These are phyloP conservation scores for Drosophila persimilis DNA, from an alignment of 1,140 invertebrate species.

Conservation along the genomic window DNA sequence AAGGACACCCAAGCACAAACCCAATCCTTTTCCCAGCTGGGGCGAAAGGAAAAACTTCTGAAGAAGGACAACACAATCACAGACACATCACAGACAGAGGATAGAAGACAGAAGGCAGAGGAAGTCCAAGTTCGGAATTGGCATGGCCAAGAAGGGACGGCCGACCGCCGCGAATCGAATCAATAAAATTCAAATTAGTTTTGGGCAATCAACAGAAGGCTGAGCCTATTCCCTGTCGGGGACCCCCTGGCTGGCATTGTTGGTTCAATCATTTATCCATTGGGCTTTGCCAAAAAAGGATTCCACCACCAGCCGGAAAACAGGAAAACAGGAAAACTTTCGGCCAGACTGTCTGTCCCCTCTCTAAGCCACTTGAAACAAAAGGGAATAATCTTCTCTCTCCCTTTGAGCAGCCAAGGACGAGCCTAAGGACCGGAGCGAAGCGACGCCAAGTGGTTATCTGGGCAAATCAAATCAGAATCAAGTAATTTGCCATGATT, in stretches of 20 bases:
- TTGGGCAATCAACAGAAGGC: slow-evolving; percentile 64
- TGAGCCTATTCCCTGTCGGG: slow-evolving; percentile 23
- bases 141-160: slow-evolving; percentile 25
- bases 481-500: slow-evolving; percentile 79
- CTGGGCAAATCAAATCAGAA: slow-evolving; percentile 79
- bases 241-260: slow-evolving; percentile 4
- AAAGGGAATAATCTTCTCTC: slow-evolving; percentile 37
- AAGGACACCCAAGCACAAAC: slow-evolving; percentile 40
- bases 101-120: too few relatives aligned
- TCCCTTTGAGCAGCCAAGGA: background rate
- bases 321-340: slow-evolving; percentile 17
- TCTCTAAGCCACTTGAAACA: slow-evolving; percentile 66
- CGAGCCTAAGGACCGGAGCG: background rate
- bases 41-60: slow-evolving; percentile 13
- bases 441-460: slow-evolving; percentile 41
- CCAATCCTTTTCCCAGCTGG: slow-evolving; percentile 52
- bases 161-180: slow-evolving; percentile 63
- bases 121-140: background rate
- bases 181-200: slow-evolving; percentile 82
- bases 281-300: slow-evolving; percentile 59
- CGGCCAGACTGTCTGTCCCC: slow-evolving; percentile 43
- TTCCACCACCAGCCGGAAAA: slow-evolving; percentile 17
- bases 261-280: slow-evolving; percentile 75
- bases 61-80: slow-evolving; percentile 1
- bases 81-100: background rate